Base-by-base conservation (phyloP, 2,797 vertebrate species). In the Xerus rutilus region DNA sequence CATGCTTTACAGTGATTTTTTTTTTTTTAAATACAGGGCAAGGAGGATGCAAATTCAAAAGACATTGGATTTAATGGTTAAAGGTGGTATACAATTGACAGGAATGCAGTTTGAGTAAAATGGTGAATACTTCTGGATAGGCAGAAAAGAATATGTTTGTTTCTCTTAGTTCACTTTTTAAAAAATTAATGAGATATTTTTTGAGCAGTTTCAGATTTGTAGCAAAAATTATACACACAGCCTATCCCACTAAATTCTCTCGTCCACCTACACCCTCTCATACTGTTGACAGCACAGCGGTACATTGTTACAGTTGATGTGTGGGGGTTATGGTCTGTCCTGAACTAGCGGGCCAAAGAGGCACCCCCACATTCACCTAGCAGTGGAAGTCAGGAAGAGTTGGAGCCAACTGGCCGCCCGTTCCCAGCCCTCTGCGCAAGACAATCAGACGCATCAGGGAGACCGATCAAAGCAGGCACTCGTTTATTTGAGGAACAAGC, bases 21-120 rank as follows among this genome's bases (percentile, higher is more conserved):
- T 15, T 49, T 49, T 69, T 23, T 59, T 64, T 72, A 18, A 69
- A 88, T 64, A 6, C 54, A 83, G n/a, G 79, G 45, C 21, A 78
- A 65, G 30, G n/a, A 78, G 47, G 54, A 65, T 88, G 59, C 43
- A 69, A 79, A 89, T 70, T 90, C 35, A 86, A 32, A 49, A 82
- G 45, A 2, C n/a, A 18, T 64, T 91, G 39, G 14, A 87, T 79
- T 82, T 86, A 92, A 54, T 86, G 57, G 59, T 86, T 81, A 82
- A 81, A 95, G 13, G 32, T 94, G 43, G 10, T 76, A 11, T 59
- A 39, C 86, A 94, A 72, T 74, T 84, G 69, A 64, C 12, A 86
- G 52, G 43, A 96, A 70, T 82, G 45, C 62, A 77, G 1, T 89
- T 89, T 89, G 76, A 83, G 8, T 92, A 89, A 86, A 89, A 35